Evolutionary conservation across 2,888 invertebrate genomes (phyloP).

Genomic region (Ophion ellenae): DNA sequence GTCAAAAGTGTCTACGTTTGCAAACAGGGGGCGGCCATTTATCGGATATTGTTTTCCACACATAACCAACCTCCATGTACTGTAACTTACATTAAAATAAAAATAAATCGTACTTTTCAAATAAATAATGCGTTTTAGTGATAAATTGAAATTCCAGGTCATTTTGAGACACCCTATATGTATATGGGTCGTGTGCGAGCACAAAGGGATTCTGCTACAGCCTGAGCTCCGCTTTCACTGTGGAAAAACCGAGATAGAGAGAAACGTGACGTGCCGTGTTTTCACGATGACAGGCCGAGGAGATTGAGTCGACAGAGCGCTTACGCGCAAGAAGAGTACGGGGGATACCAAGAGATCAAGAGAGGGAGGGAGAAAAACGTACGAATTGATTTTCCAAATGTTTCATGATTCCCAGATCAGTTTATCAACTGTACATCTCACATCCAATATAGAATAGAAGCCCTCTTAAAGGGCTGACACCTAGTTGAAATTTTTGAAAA

Average conservation of each 20-base stretch:
- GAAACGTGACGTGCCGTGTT: slow-evolving; percentile 52
- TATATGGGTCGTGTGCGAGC: slow-evolving; percentile 15
- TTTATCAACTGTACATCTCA: slow-evolving; percentile 40
- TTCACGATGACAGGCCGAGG: slow-evolving; percentile 50
- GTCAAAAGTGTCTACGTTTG: too few relatives aligned
- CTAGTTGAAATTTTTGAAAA: too few relatives aligned
- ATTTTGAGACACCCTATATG: not conserved
- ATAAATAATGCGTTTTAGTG: too few relatives aligned
- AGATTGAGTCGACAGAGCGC: slow-evolving; percentile 47
- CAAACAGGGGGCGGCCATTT: too few relatives aligned
- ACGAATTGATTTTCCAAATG: slow-evolving; percentile 46
- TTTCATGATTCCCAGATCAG: slow-evolving; percentile 1
- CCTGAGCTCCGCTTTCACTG: slow-evolving; percentile 3
- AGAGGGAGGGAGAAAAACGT: not conserved
- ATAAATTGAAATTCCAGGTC: too few relatives aligned
- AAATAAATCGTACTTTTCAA: too few relatives aligned
- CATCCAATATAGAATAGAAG: too few relatives aligned
- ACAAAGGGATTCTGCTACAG: slow-evolving; percentile 30
- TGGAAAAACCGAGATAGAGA: slow-evolving; percentile 29
- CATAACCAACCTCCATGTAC: too few relatives aligned
- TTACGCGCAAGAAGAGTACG: slow-evolving; percentile 13
- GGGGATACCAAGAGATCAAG: slow-evolving; percentile 17
- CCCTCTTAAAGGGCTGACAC: not conserved
- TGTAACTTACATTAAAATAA: too few relatives aligned
- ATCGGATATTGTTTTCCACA: too few relatives aligned